A percentile compares a stretch with the other conserved stretches of the same genome.
phyloP scores from a whole-genome alignment of 1,140 invertebrate species.

The Periplaneta americana region DNA sequence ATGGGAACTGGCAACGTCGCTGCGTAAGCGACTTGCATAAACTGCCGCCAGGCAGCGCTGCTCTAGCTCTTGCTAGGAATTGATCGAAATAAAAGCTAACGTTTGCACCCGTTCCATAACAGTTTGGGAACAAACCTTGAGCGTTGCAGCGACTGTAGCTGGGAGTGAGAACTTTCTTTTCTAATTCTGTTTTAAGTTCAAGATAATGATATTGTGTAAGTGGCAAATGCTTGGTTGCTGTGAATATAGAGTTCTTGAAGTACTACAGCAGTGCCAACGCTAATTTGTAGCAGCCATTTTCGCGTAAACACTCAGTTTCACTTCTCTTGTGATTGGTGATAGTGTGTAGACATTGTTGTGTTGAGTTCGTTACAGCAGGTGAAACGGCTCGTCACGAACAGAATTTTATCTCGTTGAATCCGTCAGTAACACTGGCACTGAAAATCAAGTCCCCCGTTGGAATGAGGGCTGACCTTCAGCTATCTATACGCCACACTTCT shows the following conservation, averaged over 20 bases:
- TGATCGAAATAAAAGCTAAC: background rate
- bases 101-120: background rate
- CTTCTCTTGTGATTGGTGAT: background rate
- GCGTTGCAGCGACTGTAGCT: background rate
- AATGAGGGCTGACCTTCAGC: constrained; percentile 44
- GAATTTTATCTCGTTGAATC: background rate
- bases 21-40: background rate
- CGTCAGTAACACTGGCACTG: background rate
- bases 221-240: constrained; percentile 8
- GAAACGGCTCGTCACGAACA: background rate
- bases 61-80: background rate
- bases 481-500: constrained; percentile 43
- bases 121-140: background rate
- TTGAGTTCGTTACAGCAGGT: background rate
- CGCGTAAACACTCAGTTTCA: no score
- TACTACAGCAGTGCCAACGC: background rate
- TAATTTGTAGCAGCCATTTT: background rate
- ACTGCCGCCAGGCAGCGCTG: background rate
- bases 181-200: background rate
- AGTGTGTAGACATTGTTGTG: background rate
- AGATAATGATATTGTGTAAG: constrained; percentile 12
- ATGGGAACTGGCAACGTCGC: background rate
- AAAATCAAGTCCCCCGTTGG: constrained; percentile 26
- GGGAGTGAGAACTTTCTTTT: background rate
- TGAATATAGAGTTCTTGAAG: constrained; percentile 8